Percentiles rank a stretch among this genome's conserved stretches.
Evolutionary conservation across 2,888 invertebrate genomes (phyloP).

Genomic region (Habroteleia sp.): DNA sequence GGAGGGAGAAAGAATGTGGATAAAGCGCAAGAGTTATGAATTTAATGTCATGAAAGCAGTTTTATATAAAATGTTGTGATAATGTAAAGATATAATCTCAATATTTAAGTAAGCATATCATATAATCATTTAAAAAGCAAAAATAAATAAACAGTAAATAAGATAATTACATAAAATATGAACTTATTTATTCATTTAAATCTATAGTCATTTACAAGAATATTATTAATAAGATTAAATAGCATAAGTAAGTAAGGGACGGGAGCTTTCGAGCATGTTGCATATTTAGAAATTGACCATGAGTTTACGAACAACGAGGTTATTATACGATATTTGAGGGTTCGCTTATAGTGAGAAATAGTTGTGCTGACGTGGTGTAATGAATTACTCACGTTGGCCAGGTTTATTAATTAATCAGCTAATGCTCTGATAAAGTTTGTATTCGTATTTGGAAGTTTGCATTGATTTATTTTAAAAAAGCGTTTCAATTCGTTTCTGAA

Average conservation of each 20-base stretch:
- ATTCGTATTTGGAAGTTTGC: constrained; percentile 43
- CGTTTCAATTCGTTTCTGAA: constrained; percentile 40
- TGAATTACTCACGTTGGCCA: constrained; percentile 59
- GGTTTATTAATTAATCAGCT: constrained; percentile 59
- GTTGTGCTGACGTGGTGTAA: constrained; percentile 52
- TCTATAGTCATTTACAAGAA: not conserved
- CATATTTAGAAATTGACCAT: constrained; percentile 49
- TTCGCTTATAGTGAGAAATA: constrained; percentile 54
- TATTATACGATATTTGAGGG: constrained; percentile 51
- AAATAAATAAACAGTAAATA: too few species aligned
- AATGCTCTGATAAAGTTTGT: constrained; percentile 51
- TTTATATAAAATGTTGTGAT: too few species aligned
- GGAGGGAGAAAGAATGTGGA: too few species aligned
- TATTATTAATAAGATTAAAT: constrained; percentile 23
- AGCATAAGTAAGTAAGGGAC: constrained; percentile 14
- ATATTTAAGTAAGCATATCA: too few species aligned
- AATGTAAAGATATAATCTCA: too few species aligned
- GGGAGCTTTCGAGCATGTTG: constrained; percentile 12
- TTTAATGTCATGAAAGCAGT: too few species aligned
- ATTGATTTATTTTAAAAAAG: constrained; percentile 52
- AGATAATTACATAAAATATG: too few species aligned
- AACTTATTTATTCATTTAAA: too few species aligned
- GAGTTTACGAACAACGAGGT: constrained; percentile 35
- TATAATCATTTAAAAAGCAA: too few species aligned
- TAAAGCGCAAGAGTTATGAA: too few species aligned